Conservation (phyloP, 2,888 invertebrate species). For the Caenorhabditis auriculariae region DNA sequence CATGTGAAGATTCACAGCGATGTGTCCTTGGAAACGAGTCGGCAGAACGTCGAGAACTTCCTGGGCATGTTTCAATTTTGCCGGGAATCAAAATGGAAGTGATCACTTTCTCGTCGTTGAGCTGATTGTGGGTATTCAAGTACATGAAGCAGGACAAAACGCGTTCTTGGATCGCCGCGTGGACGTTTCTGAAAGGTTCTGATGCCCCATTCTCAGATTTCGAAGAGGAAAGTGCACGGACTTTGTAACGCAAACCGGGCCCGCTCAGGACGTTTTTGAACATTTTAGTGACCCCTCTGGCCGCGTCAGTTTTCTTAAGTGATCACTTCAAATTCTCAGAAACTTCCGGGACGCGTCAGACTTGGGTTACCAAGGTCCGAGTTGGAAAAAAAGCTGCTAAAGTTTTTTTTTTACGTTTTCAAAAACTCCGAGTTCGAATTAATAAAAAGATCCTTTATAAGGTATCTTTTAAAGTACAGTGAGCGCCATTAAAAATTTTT, state of each 20-base stretch:
- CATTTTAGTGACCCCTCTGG: background rate
- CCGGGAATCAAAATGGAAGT: background rate
- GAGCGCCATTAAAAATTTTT: background rate
- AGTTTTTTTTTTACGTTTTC: too few species aligned
- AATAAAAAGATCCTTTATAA: too few species aligned
- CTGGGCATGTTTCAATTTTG: constrained; percentile 21
- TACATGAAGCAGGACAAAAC: constrained; percentile 55
- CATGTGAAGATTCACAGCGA: constrained; percentile 56
- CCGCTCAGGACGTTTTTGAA: background rate
- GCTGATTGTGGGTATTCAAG: constrained; percentile 41
- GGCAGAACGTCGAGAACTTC: constrained; percentile 50
- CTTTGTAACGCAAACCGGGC: background rate
- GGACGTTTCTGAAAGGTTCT: constrained; percentile 50
- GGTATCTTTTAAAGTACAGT: too few species aligned
- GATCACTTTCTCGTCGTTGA: constrained; percentile 36
- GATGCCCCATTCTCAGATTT: too few species aligned
- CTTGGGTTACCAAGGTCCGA: too few species aligned
- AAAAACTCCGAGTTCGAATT: too few species aligned
- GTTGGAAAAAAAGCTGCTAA: too few species aligned
- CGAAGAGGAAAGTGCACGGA: too few species aligned
- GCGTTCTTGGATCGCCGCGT: constrained; percentile 46
- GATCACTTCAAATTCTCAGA: too few species aligned
- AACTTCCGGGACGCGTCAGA: too few species aligned
- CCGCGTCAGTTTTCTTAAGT: background rate
- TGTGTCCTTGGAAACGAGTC: constrained; percentile 48